Base-by-base conservation (phyloP, 1,140 invertebrate species). In the Drosophila sucinea region DNA sequence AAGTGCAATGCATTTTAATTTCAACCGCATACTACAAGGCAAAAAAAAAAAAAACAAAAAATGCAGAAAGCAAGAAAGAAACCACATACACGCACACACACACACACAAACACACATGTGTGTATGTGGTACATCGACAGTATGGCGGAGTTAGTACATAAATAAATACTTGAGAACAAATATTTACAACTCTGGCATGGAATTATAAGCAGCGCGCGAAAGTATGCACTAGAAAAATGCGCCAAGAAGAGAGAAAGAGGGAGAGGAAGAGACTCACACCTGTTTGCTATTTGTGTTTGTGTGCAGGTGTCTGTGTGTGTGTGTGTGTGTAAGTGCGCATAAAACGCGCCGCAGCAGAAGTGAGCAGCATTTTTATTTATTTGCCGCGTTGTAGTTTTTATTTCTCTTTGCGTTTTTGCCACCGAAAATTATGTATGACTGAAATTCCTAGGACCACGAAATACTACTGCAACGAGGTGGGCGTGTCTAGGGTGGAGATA, bases 141-240 rank as follows among this genome's bases (percentile, higher is more conserved):
- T 25, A 68, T 56, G 70, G 17, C 17, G 17, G 35, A 79, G 77
- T 51, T 72, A 80, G 84, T 87, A 83, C 70, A 87, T 87, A 87
- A 87, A 87, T 87, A 87, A 87, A 89, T 87, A 87, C 84, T 87
- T 89, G 83, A 51, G 44, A 87, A 82, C 73, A 87, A 87, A 87
- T 79, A 87, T 87, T 87, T 83, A 83, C 84, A 89, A 87, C 84
- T 89, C 70, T 77, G 70, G 73, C 77, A 73, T 83, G 61, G 83
- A 89, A 87, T 87, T 87, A 87, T 89, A 87, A 87, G 77, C 83
- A 87, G 83, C 61, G 67, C 65, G 76, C 69, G 77, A 83, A 87
- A 83, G 76, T 87, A 89, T 89, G 83, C 80, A 68, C 77, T 80
- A 64, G 61, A 83, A 71, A 73, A 86, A 87, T 89, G 83, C 86